Base-by-base conservation (phyloP, 2,113 vertebrate species). In the Kryptolebias marmoratus region DNA sequence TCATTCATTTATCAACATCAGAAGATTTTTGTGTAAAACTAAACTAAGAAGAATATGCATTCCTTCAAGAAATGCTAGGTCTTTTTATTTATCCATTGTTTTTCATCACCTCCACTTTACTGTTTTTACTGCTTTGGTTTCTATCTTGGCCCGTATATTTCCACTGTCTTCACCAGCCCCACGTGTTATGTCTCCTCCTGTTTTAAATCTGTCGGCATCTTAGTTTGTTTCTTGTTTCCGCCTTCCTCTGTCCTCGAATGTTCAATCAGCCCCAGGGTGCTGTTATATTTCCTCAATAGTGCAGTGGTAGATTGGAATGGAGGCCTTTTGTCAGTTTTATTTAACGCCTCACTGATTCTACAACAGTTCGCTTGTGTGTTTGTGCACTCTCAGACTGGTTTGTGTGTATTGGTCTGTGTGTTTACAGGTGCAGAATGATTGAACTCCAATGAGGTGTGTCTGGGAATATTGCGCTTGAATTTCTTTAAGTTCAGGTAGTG, bases 311-410 rank as follows among this genome's bases (percentile, higher is more conserved):
- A 91, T 91, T 91, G 90, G 87, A 90, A 90, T 77, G 72, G 91
- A 90, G 89, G 87, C 87, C 89, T 22, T 91, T 91, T 92, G 91
- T 91, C 90, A 90, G 81, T 88, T 90, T 89, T 91, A 90, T 91
- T 91, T 91, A 91, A 87, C 68, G 90, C 89, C 78, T 90, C 81
- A 64, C 82, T 90, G 88, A 78, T 72, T 90, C 59, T 85, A 77
- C 73, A 57, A 74, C 84, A 64, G 60, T 32, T 12, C 47, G 49
- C 9, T 42, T 14, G 30, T 1, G 22, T 14, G 44, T 32, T 14
- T 22, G 22, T 22, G 22, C 22, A 22, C 67, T 42, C 45, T 4
- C 4, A 6, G 16, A 13, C 27, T 13, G 57, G 8, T 22, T 39
- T 42, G 63, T 60, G 47, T 36, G 59, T 30, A n/a, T 45, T 30